phyloP scores from a whole-genome alignment of 1,140 invertebrate genomes.

The Drosophila novamexicana region DNA sequence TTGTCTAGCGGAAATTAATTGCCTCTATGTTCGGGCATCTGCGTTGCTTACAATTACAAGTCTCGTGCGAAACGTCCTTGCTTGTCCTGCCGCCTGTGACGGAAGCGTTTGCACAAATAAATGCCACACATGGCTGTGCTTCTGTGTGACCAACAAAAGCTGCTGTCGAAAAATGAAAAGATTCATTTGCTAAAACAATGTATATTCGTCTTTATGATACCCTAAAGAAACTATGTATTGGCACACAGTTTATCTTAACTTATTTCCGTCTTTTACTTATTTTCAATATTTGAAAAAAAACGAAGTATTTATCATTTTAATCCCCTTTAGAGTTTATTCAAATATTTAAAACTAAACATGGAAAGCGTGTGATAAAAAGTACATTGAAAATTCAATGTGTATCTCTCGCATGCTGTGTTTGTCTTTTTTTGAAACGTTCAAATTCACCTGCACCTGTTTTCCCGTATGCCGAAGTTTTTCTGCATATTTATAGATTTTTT shows the following conservation, averaged over 20 bases:
- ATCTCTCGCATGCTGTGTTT: not conserved
- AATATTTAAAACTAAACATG: too few relatives aligned
- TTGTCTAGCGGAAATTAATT: slow-evolving; percentile 78
- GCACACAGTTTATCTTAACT: too few relatives aligned
- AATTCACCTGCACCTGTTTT: slow-evolving; percentile 75
- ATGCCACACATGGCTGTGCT: slow-evolving; percentile 25
- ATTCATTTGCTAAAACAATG: too few relatives aligned
- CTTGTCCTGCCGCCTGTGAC: slow-evolving; percentile 68
- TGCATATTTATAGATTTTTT: slow-evolving; percentile 40
- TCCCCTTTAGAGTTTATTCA: slow-evolving; percentile 1
- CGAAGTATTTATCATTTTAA: not conserved
- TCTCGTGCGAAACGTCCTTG: slow-evolving; percentile 23
- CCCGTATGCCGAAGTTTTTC: slow-evolving; percentile 46
- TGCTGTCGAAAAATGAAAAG: too few relatives aligned
- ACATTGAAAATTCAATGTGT: not conserved
- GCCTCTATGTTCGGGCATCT: slow-evolving; percentile 65
- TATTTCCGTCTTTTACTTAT: too few relatives aligned
- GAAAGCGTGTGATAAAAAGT: not conserved
- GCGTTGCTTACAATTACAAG: slow-evolving; percentile 36
- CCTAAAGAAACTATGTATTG: too few relatives aligned
- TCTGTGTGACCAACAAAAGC: slow-evolving; percentile 5
- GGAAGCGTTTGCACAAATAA: slow-evolving; percentile 59
- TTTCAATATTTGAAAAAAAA: not conserved
- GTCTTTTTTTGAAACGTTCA: slow-evolving; percentile 30
- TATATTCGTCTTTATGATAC: too few relatives aligned